Percentiles rank a stretch among this genome's conserved stretches.
Evolutionary conservation across 2,113 vertebrate genomes (phyloP).

Genomic region (Chaetodon auriga): DNA sequence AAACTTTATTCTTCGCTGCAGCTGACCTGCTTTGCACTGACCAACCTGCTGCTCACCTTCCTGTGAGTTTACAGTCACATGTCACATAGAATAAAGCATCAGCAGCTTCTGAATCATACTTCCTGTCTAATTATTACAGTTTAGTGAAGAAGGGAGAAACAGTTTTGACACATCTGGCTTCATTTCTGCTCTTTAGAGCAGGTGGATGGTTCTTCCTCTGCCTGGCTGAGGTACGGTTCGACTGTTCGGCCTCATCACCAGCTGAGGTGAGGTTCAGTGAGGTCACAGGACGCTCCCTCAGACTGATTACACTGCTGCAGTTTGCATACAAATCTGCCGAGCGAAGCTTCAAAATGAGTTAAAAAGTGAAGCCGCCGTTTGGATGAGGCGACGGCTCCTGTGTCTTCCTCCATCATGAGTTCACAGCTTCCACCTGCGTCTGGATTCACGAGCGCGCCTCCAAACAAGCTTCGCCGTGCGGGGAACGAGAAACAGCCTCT

Average conservation of each 20-base stretch:
- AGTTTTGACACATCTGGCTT: background rate
- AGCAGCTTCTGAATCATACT: no score
- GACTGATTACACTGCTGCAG: conserved; percentile 1
- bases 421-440: background rate
- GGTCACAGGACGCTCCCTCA: no score
- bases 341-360: conserved; percentile 25
- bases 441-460: background rate
- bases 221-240: background rate
- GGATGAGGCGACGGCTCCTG: background rate
- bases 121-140: no score
- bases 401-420: background rate
- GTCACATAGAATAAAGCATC: no score
- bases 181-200: background rate
- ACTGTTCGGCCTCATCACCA: background rate
- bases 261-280: background rate
- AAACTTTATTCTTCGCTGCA: no score
- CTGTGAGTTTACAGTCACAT: no score
- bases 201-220: background rate
- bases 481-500: background rate
- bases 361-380: conserved; percentile 10
- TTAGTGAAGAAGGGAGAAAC: no score
- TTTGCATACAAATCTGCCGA: conserved; percentile 1
- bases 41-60: no score
- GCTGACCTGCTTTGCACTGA: no score
- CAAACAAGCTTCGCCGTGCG: background rate